A percentile compares a stretch with the other conserved stretches of the same genome.
Evolutionary conservation across 2,888 invertebrate species (phyloP).

Genomic region (Pardosa pseudoannulata): DNA sequence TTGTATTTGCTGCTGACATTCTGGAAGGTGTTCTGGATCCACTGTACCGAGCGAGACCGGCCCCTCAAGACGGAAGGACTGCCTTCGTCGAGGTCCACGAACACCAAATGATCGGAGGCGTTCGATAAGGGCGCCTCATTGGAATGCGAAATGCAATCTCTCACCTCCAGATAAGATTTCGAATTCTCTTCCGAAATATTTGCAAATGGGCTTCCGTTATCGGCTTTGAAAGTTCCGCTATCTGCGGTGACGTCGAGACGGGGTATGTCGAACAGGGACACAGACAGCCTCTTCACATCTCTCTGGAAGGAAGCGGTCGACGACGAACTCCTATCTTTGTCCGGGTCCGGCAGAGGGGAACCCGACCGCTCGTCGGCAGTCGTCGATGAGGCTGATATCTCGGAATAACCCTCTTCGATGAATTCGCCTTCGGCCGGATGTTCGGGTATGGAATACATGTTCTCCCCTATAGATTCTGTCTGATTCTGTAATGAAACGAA

Average conservation of each 20-base stretch:
- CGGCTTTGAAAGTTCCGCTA: constrained; percentile 11
- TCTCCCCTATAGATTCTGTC: too few relatives aligned
- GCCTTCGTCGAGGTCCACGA: not conserved
- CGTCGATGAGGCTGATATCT: not conserved
- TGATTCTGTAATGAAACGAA: too few relatives aligned
- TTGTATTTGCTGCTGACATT: constrained; percentile 30
- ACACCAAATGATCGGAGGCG: not conserved
- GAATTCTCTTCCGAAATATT: constrained; percentile 8
- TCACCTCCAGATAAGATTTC: constrained; percentile 33
- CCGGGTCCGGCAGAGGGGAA: not conserved
- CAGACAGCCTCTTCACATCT: constrained; percentile 1
- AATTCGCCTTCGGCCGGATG: not conserved
- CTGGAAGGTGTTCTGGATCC: constrained; percentile 51
- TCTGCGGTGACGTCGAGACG: constrained; percentile 2
- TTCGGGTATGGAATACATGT: not conserved
- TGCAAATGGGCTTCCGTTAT: constrained; percentile 36
- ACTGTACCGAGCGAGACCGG: constrained; percentile 42
- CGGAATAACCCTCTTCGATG: not conserved
- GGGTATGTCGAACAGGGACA: constrained; percentile 30
- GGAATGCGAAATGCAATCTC: constrained; percentile 34
- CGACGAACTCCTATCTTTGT: not conserved
- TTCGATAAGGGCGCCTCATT: constrained; percentile 14
- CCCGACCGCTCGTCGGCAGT: not conserved
- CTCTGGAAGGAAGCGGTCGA: not conserved
- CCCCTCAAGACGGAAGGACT: not conserved